phyloP scores from a whole-genome alignment of 2,888 invertebrate genomes.

The Gerosis bhagava region DNA sequence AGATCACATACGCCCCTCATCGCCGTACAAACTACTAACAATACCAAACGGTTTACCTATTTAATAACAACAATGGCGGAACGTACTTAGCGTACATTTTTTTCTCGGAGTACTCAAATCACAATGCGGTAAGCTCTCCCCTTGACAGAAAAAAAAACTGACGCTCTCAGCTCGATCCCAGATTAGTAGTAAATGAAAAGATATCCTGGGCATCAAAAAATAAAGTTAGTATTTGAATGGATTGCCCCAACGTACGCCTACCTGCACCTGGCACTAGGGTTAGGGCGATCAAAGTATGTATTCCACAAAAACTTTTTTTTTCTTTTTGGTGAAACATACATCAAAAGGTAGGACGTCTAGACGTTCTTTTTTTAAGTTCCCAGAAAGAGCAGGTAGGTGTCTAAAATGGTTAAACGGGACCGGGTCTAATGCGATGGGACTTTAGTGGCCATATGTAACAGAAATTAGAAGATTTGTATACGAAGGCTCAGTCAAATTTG shows the following conservation, averaged over 20 bases:
- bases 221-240: constrained; percentile 57
- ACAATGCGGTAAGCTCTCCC: constrained; percentile 22
- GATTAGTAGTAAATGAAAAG: constrained; percentile 45
- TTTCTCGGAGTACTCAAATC: constrained; percentile 14
- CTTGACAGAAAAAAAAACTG: constrained; percentile 42
- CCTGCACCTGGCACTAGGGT: constrained; percentile 73
- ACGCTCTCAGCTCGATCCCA: constrained; percentile 33
- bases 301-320: constrained; percentile 70
- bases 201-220: constrained; percentile 51
- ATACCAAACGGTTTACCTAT: constrained; percentile 14
- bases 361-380: constrained; percentile 65
- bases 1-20: constrained; percentile 5
- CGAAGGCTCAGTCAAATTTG: no score
- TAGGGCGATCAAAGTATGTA: constrained; percentile 56
- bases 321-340: constrained; percentile 71
- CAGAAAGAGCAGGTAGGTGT: constrained; percentile 73
- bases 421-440: no score
- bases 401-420: no score
- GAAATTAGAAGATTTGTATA: no score
- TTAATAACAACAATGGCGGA: constrained; percentile 19
- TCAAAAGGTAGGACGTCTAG: constrained; percentile 78
- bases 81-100: constrained; percentile 18
- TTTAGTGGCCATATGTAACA: no score
- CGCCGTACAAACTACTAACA: constrained; percentile 8
- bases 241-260: constrained; percentile 47